A percentile compares a stretch with the other conserved stretches of the same genome.
These are phyloP conservation scores for Drosophila vallismaia DNA, from an alignment of 2,888 invertebrate genomes.

Conservation along the genomic window DNA sequence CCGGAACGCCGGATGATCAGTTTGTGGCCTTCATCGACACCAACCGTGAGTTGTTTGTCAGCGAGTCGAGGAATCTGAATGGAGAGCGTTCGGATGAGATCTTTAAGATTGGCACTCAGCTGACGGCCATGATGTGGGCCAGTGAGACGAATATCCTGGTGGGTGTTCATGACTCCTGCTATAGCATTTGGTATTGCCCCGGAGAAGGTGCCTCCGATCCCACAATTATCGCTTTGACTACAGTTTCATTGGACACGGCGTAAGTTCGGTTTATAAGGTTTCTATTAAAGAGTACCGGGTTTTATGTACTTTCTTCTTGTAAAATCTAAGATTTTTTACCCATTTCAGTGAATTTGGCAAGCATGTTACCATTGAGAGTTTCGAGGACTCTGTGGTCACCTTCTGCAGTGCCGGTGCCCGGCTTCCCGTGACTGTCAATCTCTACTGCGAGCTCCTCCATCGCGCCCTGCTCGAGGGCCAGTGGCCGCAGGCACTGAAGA, in stretches of 20 bases:
- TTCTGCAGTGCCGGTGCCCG: slow-evolving; percentile 95
- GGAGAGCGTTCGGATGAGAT: slow-evolving; percentile 68
- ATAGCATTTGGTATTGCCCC: slow-evolving; percentile 93
- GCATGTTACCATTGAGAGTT: slow-evolving; percentile 91
- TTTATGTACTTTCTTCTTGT: neutral
- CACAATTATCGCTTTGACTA: slow-evolving; percentile 87
- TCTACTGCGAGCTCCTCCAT: slow-evolving; percentile 85
- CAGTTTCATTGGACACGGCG: slow-evolving; percentile 85
- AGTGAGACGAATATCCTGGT: slow-evolving; percentile 91
- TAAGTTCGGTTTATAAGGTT: slow-evolving; percentile 43
- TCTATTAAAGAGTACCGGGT: neutral
- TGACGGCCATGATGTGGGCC: slow-evolving; percentile 86
- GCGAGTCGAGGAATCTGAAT: slow-evolving; percentile 84
- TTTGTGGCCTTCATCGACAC: slow-evolving; percentile 94
- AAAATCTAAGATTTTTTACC: neutral
- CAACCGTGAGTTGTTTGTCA: slow-evolving; percentile 94
- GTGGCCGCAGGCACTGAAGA: slow-evolving; percentile 93
- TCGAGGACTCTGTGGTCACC: slow-evolving; percentile 93
- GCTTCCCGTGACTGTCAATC: slow-evolving; percentile 84
- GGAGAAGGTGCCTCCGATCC: slow-evolving; percentile 89
- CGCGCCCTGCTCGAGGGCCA: slow-evolving; percentile 89
- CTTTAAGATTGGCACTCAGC: slow-evolving; percentile 84
- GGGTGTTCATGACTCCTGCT: slow-evolving; percentile 90
- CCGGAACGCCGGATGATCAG: slow-evolving; percentile 91
- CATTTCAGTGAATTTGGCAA: slow-evolving; percentile 92